Evolutionary conservation across 2,797 vertebrate species (phyloP), one percentile per base, ranked within the genome.

Genomic region (Gallinago nigripennis): DNA sequence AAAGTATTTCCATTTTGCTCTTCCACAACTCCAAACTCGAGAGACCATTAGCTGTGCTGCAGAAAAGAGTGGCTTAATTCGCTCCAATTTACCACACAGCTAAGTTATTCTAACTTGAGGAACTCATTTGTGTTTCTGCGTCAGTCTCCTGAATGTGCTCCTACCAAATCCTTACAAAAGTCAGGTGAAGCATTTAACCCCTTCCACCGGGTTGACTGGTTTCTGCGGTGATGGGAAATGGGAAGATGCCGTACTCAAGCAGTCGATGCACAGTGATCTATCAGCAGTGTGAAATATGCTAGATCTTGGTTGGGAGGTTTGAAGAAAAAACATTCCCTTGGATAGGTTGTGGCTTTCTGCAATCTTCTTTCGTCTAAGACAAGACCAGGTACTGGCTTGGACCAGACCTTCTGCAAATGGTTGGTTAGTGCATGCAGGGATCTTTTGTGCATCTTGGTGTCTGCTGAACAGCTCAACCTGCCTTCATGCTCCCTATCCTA

Each of bases 1-100:
- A 61, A 92, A 93, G 30, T 50, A 76, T 87, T 92, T 90, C 25
- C 39, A 50, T 79, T 93, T 95, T 88, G 68, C 78, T 65, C 63
- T 88, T 88, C 51, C 11, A 50, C 43, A 69, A 4, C 16, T 95
- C 60, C 66, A 18, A 86, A 70, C 58, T 63, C 8, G 0, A 82
- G 60, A 45, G 37, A 64, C 57, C 41, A 45, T 28, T 46, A 63
- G 88, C 76, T 0, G 0, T 25, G 13, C 48, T 94, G 64, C 77
- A 83, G 53, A 66, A 48, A 80, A 76, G 16, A 88, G 41, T 66
- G 37, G 9, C 48, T 92, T 88, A 66, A 96, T 76, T 21, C 23
- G 13, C 63, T 78, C 28, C 19, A 31, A 16, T 84, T 77, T 92
- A 63, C 4, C 12, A 56, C 53, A 51, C n/a, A 72, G 57, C 2